These are phyloP conservation scores for Stichopus horrens DNA, from an alignment of 53 echinoderm and acorn worm genomes.

Conservation along the genomic window DNA sequence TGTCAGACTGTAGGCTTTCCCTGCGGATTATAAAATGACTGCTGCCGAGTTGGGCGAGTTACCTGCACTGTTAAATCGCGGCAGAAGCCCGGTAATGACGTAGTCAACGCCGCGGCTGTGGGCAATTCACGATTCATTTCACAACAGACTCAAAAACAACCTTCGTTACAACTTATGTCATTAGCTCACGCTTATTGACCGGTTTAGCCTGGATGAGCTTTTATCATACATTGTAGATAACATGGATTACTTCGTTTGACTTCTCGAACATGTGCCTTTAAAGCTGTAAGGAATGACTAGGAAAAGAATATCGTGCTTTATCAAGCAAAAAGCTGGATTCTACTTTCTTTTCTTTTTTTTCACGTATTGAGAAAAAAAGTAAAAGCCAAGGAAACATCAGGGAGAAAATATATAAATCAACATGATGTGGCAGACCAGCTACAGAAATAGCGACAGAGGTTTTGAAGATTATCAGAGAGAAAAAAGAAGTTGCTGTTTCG, in stretches of 20 bases:
- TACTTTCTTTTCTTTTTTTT: too few relatives aligned
- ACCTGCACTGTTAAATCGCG: not conserved
- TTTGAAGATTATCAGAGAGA: too few relatives aligned
- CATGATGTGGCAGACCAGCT: too few relatives aligned
- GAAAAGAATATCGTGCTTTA: too few relatives aligned
- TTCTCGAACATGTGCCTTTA: not conserved
- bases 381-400: too few relatives aligned
- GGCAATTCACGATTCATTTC: not conserved
- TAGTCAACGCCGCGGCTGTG: not conserved
- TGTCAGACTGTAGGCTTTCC: not conserved
- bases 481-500: too few relatives aligned
- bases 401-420: too few relatives aligned
- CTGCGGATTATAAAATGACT: not conserved
- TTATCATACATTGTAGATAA: not conserved
- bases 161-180: not conserved
- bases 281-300: too few relatives aligned
- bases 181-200: not conserved
- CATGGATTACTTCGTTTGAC: not conserved
- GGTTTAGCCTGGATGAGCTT: not conserved
- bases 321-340: too few relatives aligned
- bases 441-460: too few relatives aligned
- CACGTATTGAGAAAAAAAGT: too few relatives aligned
- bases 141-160: not conserved
- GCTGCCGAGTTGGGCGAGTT: not conserved
- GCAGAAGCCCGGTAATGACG: not conserved